Evolutionary conservation across 2,797 vertebrate species (phyloP), one percentile per base, ranked within the genome.

Genomic region (Sebastes elongatus): DNA sequence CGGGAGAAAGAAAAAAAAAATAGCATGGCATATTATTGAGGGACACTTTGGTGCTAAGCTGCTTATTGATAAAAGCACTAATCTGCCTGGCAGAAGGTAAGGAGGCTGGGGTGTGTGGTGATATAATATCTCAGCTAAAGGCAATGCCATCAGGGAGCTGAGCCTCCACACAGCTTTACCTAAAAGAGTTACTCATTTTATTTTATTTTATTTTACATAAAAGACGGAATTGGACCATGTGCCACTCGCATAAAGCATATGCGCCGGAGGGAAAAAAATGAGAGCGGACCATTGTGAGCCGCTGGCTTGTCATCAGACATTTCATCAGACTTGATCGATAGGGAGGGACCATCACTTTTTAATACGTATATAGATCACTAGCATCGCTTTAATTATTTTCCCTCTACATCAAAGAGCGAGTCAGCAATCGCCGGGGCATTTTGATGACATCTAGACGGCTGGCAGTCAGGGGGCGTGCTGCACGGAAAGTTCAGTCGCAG

Each of bases 41-140:
- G 95, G 92, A 93, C 92, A 94, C 93, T 96, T 94, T 95, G 94
- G 93, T 92, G 91, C 92, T 96, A 96, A 96, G 95, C 95, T 95
- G 94, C 95, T 96, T 96, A 96, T 95, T 95, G 95, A 96, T 96
- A 96, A 96, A 96, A 95, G 95, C 95, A 94, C 94, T 96, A 96
- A 96, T 96, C 95, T 96, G 95, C 92, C 93, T 94, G 93, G 94
- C 92, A 94, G 95, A 96, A 95, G 94, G 95, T 96, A 96, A 95
- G 92, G 92, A 95, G 92, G 93, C 89, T 88, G 91, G 93, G 86
- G 92, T 94, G 92, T 93, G 91, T 92, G 89, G 92, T 83, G 95
- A 96, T 96, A 96, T 96, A 94, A 94, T 96, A 95, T 95, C 92
- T 93, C 81, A 89, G 94, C 95, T 94, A 93, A 95, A 95, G 90